Base-by-base conservation (phyloP, 1,140 invertebrate genomes). In the Euborellia annulipes region DNA sequence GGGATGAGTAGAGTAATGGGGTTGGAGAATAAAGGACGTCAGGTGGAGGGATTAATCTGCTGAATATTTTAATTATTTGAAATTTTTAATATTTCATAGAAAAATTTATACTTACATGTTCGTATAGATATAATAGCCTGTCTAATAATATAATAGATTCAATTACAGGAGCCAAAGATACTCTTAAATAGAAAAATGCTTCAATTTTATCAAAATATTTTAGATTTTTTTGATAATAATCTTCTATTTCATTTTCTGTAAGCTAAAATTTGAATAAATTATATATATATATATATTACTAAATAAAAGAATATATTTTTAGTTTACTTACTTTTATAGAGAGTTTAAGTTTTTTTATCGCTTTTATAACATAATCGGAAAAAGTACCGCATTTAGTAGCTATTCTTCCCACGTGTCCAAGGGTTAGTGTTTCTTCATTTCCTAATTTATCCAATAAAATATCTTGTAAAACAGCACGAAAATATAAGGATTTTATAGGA, bases 91-190 rank as follows among this genome's bases (percentile, higher is more conserved):
- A n/a, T n/a, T n/a, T n/a, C n/a, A n/a, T n/a, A n/a, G n/a, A 32
- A 37, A n/a, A n/a, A n/a, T n/a, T n/a, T n/a, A 16, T 27, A 50
- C 54, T 57, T 51, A 73, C 73, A 66, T 73, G 55, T 60, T 90
- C 84, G 47, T 72, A 58, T 6, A 95, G 70, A 69, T 73, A 93
- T 43, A 91, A 61, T 19, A 85, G 59, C 58, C 87, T 73, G 64
- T 96, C 90, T 16, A 93, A 62, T 38, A 93, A 66, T 52, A 94
- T 81, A 1, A 89, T 63, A 51, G 73, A 75, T 66, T 96, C 91
- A 27, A 94, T 66, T 8, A 89, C 71, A 18, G 86, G 84, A 11
- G 86, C 85, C 46, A 90, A 65, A 48, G 79, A 71, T 55, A 87
- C 70, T 52, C 88, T 72, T 19, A 93, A 52, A 19, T 84, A 72